Evolutionary conservation across 2,113 vertebrate genomes (phyloP), one percentile per base, ranked within the genome.

Genomic region (Eubucco bourcierii): DNA sequence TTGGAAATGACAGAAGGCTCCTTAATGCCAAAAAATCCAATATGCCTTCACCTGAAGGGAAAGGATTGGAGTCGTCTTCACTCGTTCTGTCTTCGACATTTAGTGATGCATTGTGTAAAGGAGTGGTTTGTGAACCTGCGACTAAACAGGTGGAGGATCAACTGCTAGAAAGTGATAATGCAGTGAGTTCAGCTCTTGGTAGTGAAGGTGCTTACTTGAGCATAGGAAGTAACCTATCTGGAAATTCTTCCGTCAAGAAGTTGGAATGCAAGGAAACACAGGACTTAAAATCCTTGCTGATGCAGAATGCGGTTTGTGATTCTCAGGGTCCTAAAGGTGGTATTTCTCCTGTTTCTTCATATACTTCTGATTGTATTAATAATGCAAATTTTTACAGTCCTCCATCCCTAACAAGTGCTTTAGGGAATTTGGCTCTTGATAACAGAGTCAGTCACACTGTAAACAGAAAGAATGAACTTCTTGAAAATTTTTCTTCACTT

Each of bases 361-460:
- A 82, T 82, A 74, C 91, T 92, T 93, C 82, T 59, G 24, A 75
- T 74, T 70, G 71, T 58, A 93, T 56, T 50, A 91, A n/a, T 52
- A 74, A 87, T 77, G 80, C 56, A 95, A 61, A 53, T 91, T 93
- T 97, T 95, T 89, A 25, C 79, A 93, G 52, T 88, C 73, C 92
- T 94, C 88, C 83, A 10, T 64, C 77, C 66, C 94, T 98, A 93
- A 91, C 95, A 50, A 95, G 79, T 90, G 95, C 98, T 65, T 96
- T 99, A 87, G 95, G 97, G 93, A 97, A 95, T 84, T 88, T 97
- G 28, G 94, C 95, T 33, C 86, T 98, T 80, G 97, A 94, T 93
- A 96, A 94, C 12, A 44, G 93, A 58, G 87, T 93, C 84, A 93
- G 94, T 89, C 77, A 37, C 63, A 70, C 89, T 20, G 76, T 74